Evolutionary conservation across 2,797 vertebrate genomes (phyloP), one percentile per base, ranked within the genome.

Genomic region (Aotus griseimembra): DNA sequence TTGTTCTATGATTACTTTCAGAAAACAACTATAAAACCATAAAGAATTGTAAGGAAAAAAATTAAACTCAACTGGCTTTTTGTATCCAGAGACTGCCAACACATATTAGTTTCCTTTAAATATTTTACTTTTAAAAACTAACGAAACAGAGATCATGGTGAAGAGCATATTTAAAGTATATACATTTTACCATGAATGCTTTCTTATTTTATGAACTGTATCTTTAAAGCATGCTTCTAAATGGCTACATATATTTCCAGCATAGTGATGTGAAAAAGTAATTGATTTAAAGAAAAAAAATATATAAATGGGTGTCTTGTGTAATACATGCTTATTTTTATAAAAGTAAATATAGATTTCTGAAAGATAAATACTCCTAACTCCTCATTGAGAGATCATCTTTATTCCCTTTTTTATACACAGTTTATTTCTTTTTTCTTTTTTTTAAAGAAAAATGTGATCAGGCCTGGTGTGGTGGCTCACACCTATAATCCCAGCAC

Each of bases 401-500:
- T 88, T 96, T 83, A 92, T 97, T 94, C 33, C 67, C 8, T 82
- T 86, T 95, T 36, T 22, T 46, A 48, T 73, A 77, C 61, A 82
- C 3, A 93, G 12, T 8, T 72, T 28, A 26, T 12, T 58, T 50
- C 2, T 52, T 36, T 28, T 76, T 80, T 41, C n/a, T 61, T 88
- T 44, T 5, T 81, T 76, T 81, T 76, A 46, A 72, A 94, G 44
- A 70, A 72, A 92, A 96, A 70, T 77, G 30, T 88, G 26, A 79
- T 50, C 36, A 57, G 44, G 7, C 33, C 3, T 0, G 33, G 64
- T 4, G 8, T n/a, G 15, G 64, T 67, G 15, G 64, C 33, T 67
- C 33, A 67, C 0, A 3, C 15, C 64, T 67, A 8, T 19, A n/a
- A 19, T 67, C 15, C 15, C 33, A 67, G 30, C 64, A 67, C 33